Base-by-base conservation (phyloP, 2,888 invertebrate genomes). In the Ommatoiulus sabulosus region DNA sequence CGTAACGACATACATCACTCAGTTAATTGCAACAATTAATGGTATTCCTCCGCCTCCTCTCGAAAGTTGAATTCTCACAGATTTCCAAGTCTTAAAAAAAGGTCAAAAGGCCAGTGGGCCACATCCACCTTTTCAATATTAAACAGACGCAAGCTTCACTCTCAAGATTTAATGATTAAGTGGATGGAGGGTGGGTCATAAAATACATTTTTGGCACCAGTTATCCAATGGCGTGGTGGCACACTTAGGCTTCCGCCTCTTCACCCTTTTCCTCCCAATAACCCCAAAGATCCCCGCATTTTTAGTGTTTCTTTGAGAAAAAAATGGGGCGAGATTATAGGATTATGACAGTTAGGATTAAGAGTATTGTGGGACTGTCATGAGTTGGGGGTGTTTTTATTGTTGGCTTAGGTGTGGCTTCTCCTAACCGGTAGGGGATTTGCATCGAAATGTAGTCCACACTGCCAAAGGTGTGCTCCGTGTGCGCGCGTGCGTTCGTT, bases 361-460 rank as follows among this genome's bases (percentile, higher is more conserved):
- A n/a, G 20, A 24, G 72, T 24, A 72, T 72, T 72, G 72, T 72
- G 72, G 24, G 72, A 24, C 72, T 72, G 72, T 72, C 72, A 72
- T 24, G 8, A 72, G 7, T 72, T 24, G 72, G 24, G 72, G 72
- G 72, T 72, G 72, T 72, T 72, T 72, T 72, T 72, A 72, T 72
- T 72, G 72, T 72, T 72, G 72, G 72, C 24, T 72, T 72, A 72
- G 72, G 72, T 72, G 72, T 72, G 72, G 72, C 72, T 72, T 72
- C 72, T 24, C 24, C 24, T 72, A 72, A 72, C 72, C n/a, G 24
- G 24, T n/a, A 24, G 10, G 24, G 72, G 72, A 72, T 72, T 72
- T 72, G 72, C 72, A 24, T 24, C 24, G 72, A 72, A 72, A 72
- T 72, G n/a, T 72, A 72, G 72, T 72, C 24, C 72, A 72, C 72